Evolutionary conservation across 2,797 vertebrate genomes (phyloP), one percentile per base, ranked within the genome.

Genomic region (Phylloscopus collybita): DNA sequence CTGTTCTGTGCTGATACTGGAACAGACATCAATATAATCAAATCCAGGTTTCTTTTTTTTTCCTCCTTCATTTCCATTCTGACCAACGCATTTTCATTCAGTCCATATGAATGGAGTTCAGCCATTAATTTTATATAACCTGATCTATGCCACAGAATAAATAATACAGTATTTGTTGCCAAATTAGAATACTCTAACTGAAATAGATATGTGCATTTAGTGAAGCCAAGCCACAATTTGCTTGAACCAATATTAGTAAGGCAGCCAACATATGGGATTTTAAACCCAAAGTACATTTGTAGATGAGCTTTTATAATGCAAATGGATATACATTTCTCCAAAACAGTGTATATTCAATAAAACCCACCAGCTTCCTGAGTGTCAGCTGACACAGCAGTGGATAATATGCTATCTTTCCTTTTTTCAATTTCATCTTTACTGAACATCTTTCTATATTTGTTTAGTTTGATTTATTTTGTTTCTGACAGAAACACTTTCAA

Each of bases 101-200:
- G 93, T 87, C 95, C 97, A 97, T 96, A 97, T 97, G 97, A 97
- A 95, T 95, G 71, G 96, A 97, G 90, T 88, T 92, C 95, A 97
- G 78, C 78, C 95, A 97, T 97, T 98, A 97, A 96, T 98, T 98
- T 98, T 97, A 94, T 81, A 97, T 97, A 98, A 98, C 96, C 64
- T 95, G 95, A 98, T 97, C 96, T 97, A 70, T 86, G 79, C 75
- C 95, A 80, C 86, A 87, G 94, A 97, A 96, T 96, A 97, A 97
- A 97, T 80, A 93, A 86, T 95, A 91, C 75, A 92, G 75, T 83
- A 42, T 95, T 70, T 65, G 66, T 96, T 97, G 96, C 97, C 88
- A 97, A 97, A 97, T 97, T 96, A 97, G 59, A 97, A 94, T 84
- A 94, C 90, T 96, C 57, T 94, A 97, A 97, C 92, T 97, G 94